Evolutionary conservation across 2,888 invertebrate species (phyloP).

Genomic region (Nymphalis c-album): DNA sequence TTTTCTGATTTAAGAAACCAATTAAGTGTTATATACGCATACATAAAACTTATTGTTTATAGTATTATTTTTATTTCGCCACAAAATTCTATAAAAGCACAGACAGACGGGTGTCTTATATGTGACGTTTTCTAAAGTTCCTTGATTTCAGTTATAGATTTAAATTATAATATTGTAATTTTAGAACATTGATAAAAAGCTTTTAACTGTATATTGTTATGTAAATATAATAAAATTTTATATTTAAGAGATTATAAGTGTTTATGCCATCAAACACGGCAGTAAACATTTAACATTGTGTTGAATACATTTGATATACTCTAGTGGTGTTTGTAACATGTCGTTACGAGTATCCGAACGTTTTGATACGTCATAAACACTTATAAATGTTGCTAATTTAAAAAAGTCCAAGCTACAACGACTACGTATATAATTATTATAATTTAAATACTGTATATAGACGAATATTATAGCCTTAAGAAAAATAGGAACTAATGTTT

Average conservation of each 20-base stretch:
- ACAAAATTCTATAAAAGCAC: not conserved
- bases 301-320: not conserved
- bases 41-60: not conserved
- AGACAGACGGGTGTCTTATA: constrained; percentile 46
- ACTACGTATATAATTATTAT: constrained; percentile 23
- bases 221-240: constrained; percentile 44
- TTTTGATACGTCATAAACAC: constrained; percentile 19
- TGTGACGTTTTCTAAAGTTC: constrained; percentile 59
- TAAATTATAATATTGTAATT: constrained; percentile 38
- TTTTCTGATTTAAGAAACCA: constrained; percentile 12
- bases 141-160: constrained; percentile 56
- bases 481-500: constrained; percentile 1
- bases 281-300: no score
- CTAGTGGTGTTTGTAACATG: not conserved
- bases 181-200: constrained; percentile 27
- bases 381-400: constrained; percentile 20
- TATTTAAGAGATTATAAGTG: constrained; percentile 31
- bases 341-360: not conserved
- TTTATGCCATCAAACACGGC: constrained; percentile 26
- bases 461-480: constrained; percentile 11
- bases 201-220: constrained; percentile 33
- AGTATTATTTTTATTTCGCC: not conserved
- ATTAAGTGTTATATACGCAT: not conserved
- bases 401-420: constrained; percentile 35
- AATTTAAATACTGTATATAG: constrained; percentile 28